phyloP scores from a whole-genome alignment of 2,113 vertebrate genomes.

The Cinclus cinclus region DNA sequence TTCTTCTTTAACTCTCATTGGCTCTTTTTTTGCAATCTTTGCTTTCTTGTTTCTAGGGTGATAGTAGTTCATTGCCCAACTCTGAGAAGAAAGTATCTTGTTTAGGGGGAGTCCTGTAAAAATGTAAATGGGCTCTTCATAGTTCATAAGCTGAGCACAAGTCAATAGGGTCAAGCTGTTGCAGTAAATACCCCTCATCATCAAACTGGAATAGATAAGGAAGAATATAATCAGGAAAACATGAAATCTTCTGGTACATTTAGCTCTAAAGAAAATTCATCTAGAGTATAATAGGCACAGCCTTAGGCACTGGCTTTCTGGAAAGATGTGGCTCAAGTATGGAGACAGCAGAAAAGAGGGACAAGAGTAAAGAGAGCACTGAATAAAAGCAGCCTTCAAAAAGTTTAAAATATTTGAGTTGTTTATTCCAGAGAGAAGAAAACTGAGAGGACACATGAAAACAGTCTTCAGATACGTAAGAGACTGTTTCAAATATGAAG shows the following conservation, averaged over 20 bases:
- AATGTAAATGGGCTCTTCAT: not conserved
- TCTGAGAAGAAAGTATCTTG: not conserved
- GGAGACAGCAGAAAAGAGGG: not conserved
- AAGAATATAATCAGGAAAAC: not conserved
- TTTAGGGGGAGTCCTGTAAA: not conserved
- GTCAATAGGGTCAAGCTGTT: not conserved
- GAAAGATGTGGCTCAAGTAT: not conserved
- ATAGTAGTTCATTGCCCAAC: not conserved
- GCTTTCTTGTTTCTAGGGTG: not conserved
- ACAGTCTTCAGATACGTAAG: not conserved
- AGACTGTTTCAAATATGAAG: not conserved
- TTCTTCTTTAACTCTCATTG: not conserved
- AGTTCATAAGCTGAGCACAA: not conserved
- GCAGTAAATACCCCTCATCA: not conserved
- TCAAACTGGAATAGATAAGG: not conserved
- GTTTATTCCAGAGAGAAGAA: constrained; percentile 28
- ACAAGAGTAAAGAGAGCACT: not conserved
- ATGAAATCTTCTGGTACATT: not conserved
- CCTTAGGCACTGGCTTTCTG: not conserved
- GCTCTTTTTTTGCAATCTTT: not conserved
- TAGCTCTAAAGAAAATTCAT: not conserved
- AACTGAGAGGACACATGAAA: constrained; percentile 1
- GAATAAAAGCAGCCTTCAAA: not conserved
- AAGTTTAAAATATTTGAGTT: not conserved
- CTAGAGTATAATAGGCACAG: not conserved